phyloP scores from a whole-genome alignment of 2,888 invertebrate species.

The Galeruca laticollis region DNA sequence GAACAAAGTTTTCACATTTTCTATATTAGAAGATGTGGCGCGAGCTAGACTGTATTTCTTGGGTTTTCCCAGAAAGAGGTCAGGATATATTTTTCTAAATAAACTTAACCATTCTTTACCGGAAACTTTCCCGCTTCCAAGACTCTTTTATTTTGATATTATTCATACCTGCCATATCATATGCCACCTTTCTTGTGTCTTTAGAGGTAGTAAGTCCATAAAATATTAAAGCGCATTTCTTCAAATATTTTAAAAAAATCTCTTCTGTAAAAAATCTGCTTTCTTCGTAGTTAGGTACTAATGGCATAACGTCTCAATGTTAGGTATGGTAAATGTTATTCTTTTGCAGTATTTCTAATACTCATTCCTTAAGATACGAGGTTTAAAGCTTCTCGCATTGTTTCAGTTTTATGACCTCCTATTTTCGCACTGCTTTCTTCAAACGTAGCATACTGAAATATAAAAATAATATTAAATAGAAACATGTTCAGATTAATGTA shows the following conservation, averaged over 20 bases:
- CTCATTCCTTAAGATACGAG: too few relatives aligned
- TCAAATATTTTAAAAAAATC: slow-evolving; percentile 23
- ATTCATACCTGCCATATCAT: slow-evolving; percentile 26
- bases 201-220: slow-evolving; percentile 22
- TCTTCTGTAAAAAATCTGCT: slow-evolving; percentile 36
- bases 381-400: too few relatives aligned
- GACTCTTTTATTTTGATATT: slow-evolving; percentile 29
- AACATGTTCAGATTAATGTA: too few relatives aligned
- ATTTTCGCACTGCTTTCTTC: too few relatives aligned
- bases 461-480: too few relatives aligned
- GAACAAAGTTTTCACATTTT: slow-evolving; percentile 32
- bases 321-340: too few relatives aligned
- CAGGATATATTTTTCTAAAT: slow-evolving; percentile 27
- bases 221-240: slow-evolving; percentile 24
- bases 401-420: too few relatives aligned
- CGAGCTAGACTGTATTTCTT: slow-evolving; percentile 25
- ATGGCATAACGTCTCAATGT: not conserved
- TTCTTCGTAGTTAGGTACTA: slow-evolving; percentile 28
- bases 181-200: slow-evolving; percentile 21
- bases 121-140: slow-evolving; percentile 62
- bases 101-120: slow-evolving; percentile 26
- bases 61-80: slow-evolving; percentile 22
- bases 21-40: slow-evolving; percentile 11
- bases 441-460: too few relatives aligned
- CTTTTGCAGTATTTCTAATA: too few relatives aligned